Percentiles rank a stretch among this genome's conserved stretches.
These are phyloP conservation scores for Physocephala rufipes DNA, from an alignment of 2,888 invertebrate genomes.

Conservation along the genomic window DNA sequence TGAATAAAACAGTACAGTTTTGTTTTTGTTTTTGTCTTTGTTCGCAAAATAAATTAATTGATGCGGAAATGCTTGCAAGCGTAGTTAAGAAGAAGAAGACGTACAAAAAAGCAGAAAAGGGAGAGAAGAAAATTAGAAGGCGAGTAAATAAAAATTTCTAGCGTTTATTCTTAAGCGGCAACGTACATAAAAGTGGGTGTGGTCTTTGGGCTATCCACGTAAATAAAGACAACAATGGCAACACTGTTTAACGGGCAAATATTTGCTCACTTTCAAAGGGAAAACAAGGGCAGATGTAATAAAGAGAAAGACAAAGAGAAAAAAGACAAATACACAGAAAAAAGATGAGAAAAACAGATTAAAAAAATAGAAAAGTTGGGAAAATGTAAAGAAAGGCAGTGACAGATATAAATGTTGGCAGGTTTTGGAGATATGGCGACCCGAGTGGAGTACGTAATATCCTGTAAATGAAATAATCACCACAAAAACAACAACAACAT, in stretches of 20 bases:
- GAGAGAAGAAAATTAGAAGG: background rate
- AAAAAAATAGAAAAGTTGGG: too few relatives aligned
- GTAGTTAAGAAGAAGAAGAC: too few relatives aligned
- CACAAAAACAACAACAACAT: background rate
- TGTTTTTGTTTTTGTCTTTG: background rate
- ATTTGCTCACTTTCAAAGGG: constrained; percentile 4
- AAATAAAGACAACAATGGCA: background rate
- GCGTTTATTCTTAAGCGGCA: too few relatives aligned
- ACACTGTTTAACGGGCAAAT: constrained; percentile 26
- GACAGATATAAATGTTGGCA: background rate
- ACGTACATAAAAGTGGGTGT: too few relatives aligned
- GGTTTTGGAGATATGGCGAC: too few relatives aligned
- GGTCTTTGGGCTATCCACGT: too few relatives aligned
- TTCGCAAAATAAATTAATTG: constrained; percentile 14
- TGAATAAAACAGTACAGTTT: background rate
- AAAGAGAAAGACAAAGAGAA: background rate
- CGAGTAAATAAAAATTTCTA: too few relatives aligned
- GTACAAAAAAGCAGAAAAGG: background rate
- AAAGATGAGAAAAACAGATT: too few relatives aligned
- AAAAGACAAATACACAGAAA: too few relatives aligned
- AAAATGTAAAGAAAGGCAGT: background rate
- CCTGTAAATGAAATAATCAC: too few relatives aligned
- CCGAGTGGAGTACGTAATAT: too few relatives aligned
- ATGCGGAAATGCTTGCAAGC: constrained; percentile 12
- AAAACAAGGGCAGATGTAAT: too few relatives aligned